Percentiles rank a stretch among this genome's conserved stretches.
phyloP scores from a whole-genome alignment of 1,140 invertebrate genomes.

The Drosophila athabasca region DNA sequence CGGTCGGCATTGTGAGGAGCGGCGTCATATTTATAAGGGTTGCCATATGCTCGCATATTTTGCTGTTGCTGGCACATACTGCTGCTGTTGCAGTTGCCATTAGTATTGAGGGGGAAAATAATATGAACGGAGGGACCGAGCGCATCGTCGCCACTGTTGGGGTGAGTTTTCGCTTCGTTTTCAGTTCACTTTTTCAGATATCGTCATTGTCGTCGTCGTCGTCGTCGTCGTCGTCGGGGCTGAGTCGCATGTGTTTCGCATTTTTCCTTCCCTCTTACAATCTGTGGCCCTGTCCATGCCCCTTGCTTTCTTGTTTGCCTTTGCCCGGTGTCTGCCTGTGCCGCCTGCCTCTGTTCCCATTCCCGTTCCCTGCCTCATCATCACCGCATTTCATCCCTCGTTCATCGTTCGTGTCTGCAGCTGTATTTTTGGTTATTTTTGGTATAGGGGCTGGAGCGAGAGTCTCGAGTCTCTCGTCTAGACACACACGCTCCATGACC shows the following conservation, averaged over 20 bases:
- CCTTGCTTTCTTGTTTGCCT: conserved; percentile 35
- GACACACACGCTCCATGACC: conserved; percentile 26
- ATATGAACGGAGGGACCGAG: conserved; percentile 32
- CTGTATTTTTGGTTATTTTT: conserved; percentile 58
- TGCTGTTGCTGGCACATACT: conserved; percentile 6
- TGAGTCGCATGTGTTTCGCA: conserved; percentile 78
- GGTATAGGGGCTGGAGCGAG: conserved; percentile 63
- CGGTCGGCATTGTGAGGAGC: conserved; percentile 42
- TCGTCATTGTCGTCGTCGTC: conserved; percentile 66
- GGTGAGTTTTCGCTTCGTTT: conserved; percentile 71
- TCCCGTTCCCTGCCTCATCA: conserved; percentile 19
- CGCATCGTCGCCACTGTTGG: conserved; percentile 28
- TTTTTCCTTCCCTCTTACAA: conserved; percentile 60
- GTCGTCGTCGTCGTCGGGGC: conserved; percentile 50
- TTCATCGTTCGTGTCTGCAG: conserved; percentile 60
- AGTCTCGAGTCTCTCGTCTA: conserved; percentile 21
- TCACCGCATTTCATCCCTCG: conserved; percentile 70
- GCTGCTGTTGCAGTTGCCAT: conserved; percentile 38
- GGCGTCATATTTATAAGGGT: conserved; percentile 60
- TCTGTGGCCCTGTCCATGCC: conserved; percentile 5
- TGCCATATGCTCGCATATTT: conserved; percentile 78
- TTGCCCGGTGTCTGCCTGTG: conserved; percentile 21
- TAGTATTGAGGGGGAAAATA: conserved; percentile 53
- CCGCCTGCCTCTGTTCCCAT: conserved; percentile 17
- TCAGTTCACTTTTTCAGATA: conserved; percentile 53